A percentile compares a stretch with the other conserved stretches of the same genome.
These are phyloP conservation scores for Holacanthella duospinosa DNA, from an alignment of 2,888 invertebrate genomes.

Conservation along the genomic window DNA sequence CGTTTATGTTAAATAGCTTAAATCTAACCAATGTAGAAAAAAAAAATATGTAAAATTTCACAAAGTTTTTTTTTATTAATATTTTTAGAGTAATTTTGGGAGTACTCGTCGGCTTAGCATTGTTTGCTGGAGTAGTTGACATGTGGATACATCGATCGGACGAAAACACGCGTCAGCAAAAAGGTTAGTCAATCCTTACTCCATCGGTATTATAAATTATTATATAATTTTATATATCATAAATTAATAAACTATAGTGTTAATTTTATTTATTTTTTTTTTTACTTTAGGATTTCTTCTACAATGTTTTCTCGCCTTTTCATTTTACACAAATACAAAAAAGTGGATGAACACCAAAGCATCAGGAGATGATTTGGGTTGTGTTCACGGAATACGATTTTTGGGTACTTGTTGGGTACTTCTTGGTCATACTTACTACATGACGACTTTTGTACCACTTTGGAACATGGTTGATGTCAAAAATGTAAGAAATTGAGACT, in stretches of 20 bases:
- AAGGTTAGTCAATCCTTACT: too few species aligned
- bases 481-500: constrained; percentile 1
- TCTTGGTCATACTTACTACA: constrained; percentile 56
- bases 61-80: neutral
- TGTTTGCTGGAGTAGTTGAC: constrained; percentile 9
- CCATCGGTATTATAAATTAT: too few species aligned
- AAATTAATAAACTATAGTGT: neutral
- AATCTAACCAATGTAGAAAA: neutral
- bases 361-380: constrained; percentile 49
- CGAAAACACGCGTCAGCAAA: too few species aligned
- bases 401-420: constrained; percentile 54
- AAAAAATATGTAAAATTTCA: neutral
- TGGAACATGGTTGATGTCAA: constrained; percentile 52
- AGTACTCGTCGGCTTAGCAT: neutral
- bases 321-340: constrained; percentile 52
- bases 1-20: neutral
- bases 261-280: constrained; percentile 1
- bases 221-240: too few species aligned
- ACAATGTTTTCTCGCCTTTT: constrained; percentile 50
- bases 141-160: neutral
- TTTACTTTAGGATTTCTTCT: constrained; percentile 13
- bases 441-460: constrained; percentile 53
- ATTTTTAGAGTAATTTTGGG: constrained; percentile 8
- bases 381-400: constrained; percentile 61
- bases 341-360: constrained; percentile 49